A percentile compares a stretch with the other conserved stretches of the same genome.
These are phyloP conservation scores for Neosalanx taihuensis DNA, from an alignment of 2,797 vertebrate genomes.

Conservation along the genomic window DNA sequence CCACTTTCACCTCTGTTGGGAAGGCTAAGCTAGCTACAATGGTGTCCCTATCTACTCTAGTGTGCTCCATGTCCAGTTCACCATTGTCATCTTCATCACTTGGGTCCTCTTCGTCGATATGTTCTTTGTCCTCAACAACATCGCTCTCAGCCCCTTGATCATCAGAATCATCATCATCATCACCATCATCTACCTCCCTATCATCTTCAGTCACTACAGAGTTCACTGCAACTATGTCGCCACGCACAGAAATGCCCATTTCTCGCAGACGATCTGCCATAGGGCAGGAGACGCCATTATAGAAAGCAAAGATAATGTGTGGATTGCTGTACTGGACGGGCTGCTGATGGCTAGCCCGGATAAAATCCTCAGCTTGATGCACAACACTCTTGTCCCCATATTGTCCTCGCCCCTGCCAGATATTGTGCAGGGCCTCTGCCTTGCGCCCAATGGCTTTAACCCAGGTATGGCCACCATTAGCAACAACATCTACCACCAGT, in stretches of 20 bases:
- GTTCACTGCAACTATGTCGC: slow-evolving; percentile 89
- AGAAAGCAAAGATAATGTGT: slow-evolving; percentile 91
- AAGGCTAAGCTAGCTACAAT: slow-evolving; percentile 81
- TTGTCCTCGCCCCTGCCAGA: slow-evolving; percentile 95
- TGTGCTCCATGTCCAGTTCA: slow-evolving; percentile 65
- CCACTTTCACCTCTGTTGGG: slow-evolving; percentile 82
- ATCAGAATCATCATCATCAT: slow-evolving; percentile 11
- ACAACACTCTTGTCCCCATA: slow-evolving; percentile 91
- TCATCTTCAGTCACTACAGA: slow-evolving; percentile 48
- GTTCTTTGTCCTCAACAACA: slow-evolving; percentile 5
- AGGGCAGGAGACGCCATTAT: slow-evolving; percentile 88
- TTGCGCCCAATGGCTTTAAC: slow-evolving; percentile 95
- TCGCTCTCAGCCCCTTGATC: not conserved
- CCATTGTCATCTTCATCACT: slow-evolving; percentile 61
- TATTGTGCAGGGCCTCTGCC: slow-evolving; percentile 93
- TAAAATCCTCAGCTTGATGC: slow-evolving; percentile 88
- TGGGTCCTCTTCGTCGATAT: slow-evolving; percentile 40
- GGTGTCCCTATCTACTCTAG: slow-evolving; percentile 78
- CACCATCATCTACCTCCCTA: slow-evolving; percentile 48
- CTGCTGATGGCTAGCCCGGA: slow-evolving; percentile 86
- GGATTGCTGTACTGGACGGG: slow-evolving; percentile 88
- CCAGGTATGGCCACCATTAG: slow-evolving; percentile 89
- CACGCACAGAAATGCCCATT: slow-evolving; percentile 89
- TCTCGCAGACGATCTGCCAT: slow-evolving; percentile 86
- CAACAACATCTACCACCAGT: slow-evolving; percentile 92